Percentiles rank a stretch among this genome's conserved stretches.
phyloP scores from a whole-genome alignment of 2,888 invertebrate genomes.

The Scaptomyza caliginosa region DNA sequence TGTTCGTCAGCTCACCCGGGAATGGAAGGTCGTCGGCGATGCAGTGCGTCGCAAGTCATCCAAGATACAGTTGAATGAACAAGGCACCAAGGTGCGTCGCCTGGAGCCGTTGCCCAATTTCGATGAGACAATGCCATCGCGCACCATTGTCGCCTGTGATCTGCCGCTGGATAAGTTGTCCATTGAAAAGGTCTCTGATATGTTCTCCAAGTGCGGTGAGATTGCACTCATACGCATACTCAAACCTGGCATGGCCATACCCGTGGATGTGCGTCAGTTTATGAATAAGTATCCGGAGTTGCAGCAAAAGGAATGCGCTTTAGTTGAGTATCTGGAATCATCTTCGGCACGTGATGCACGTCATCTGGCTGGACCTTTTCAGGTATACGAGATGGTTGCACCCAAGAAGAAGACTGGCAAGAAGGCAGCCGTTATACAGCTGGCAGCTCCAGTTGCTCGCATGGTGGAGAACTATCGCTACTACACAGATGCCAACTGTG shows the following conservation, averaged over 20 bases:
- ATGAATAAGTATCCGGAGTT: conserved; percentile 95
- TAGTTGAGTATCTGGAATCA: conserved; percentile 95
- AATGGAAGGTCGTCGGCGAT: conserved; percentile 96
- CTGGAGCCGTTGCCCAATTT: conserved; percentile 93
- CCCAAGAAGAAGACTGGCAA: conserved; percentile 90
- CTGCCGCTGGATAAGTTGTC: conserved; percentile 93
- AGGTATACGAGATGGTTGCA: conserved; percentile 91
- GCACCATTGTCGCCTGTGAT: conserved; percentile 94
- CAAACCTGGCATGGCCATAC: conserved; percentile 94
- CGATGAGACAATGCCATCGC: conserved; percentile 96
- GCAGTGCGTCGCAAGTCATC: conserved; percentile 91
- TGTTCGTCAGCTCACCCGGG: conserved; percentile 96
- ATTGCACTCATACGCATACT: conserved; percentile 94
- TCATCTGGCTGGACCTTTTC: conserved; percentile 87
- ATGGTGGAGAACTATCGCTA: conserved; percentile 87
- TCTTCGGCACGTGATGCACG: conserved; percentile 93
- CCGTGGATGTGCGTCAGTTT: conserved; percentile 95
- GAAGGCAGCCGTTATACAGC: conserved; percentile 85
- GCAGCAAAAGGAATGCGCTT: conserved; percentile 93
- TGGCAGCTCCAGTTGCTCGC: conserved; percentile 85
- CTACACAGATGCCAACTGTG: conserved; percentile 84
- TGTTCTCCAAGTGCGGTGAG: conserved; percentile 95
- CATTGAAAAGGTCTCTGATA: conserved; percentile 95
- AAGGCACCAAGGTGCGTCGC: conserved; percentile 94
- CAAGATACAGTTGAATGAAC: conserved; percentile 94